Base-by-base conservation (phyloP, 2,888 invertebrate species). In the Yponomeuta malinellus region DNA sequence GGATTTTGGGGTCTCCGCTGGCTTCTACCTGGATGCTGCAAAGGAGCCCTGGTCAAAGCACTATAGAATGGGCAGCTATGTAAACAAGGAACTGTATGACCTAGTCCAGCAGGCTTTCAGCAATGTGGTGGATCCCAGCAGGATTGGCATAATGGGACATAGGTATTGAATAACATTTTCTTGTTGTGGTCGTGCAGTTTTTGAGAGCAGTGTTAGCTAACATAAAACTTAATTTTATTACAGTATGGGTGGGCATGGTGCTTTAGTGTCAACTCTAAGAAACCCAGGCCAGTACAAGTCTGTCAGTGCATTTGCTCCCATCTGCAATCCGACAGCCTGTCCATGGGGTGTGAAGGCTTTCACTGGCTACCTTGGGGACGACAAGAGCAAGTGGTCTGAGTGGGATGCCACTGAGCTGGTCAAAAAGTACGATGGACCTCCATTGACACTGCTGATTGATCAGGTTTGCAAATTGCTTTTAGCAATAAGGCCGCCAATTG, bases 211-310 rank as follows among this genome's bases (percentile, higher is more conserved):
- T 43, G 43, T 43, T 1, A 43, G 8, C 1, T 5, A 43, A 43
- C 43, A 43, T 8, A 43, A 43, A 37, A 37, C 23, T 5, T 43
- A 43, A 59, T 59, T 59, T 59, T 23, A 37, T 91, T 93, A 68
- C 83, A 98, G 98, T 82, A 99, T 99, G 99, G 99, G 99, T 73
- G 99, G 99, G 37, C 99, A 99, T 89, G 99, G 99, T 48, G 98
- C 99, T 23, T 85, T 99, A 68, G 95, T 98, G 71, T 96, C 96
- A 81, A 96, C 97, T 6, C 87, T 99, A 65, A 97, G 97, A 86
- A 98, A 98, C 87, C 98, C 98, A 10, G 97, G 96, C 15, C 88
- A 96, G 72, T 99, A 96, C 87, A 94, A 94, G 79, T 95, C 96
- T 10, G 98, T 98, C 0, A 98, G 98, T 74, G 98, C 98, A 6